These are phyloP conservation scores for Plagodis pulveraria DNA, from an alignment of 2,888 invertebrate species.

Conservation along the genomic window DNA sequence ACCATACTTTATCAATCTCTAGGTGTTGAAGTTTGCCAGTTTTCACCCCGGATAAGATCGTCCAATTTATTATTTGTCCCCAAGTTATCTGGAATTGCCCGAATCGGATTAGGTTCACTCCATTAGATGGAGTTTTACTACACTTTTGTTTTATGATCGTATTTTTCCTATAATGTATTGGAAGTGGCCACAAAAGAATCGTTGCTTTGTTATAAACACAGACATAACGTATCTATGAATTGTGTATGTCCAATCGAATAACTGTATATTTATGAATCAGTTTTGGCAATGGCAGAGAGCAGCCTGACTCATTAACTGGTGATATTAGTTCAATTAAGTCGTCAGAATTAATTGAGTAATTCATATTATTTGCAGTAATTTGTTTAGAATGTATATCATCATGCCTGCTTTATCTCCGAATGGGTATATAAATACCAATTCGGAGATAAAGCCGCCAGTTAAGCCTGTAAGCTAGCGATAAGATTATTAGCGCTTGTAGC, in stretches of 20 bases:
- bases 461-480: no score
- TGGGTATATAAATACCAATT: no score
- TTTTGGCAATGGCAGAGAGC: not conserved
- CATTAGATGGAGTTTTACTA: constrained; percentile 74
- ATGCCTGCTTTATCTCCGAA: no score
- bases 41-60: constrained; percentile 59
- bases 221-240: constrained; percentile 36
- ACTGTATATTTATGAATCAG: constrained; percentile 7
- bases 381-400: no score
- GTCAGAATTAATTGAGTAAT: no score
- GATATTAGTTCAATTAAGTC: no score
- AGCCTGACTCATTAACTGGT: no score
- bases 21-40: constrained; percentile 45
- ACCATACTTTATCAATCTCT: constrained; percentile 18
- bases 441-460: no score
- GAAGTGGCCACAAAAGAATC: constrained; percentile 60
- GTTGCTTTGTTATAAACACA: constrained; percentile 44
- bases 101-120: constrained; percentile 68
- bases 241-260: constrained; percentile 14
- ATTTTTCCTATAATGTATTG: constrained; percentile 73
- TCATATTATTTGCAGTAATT: no score
- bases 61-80: constrained; percentile 68
- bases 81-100: constrained; percentile 65
- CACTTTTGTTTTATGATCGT: constrained; percentile 76
- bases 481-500: no score